A percentile compares a stretch with the other conserved stretches of the same genome.
Conservation (phyloP, 2,888 invertebrate species). For the Balanococcus diminutus region DNA sequence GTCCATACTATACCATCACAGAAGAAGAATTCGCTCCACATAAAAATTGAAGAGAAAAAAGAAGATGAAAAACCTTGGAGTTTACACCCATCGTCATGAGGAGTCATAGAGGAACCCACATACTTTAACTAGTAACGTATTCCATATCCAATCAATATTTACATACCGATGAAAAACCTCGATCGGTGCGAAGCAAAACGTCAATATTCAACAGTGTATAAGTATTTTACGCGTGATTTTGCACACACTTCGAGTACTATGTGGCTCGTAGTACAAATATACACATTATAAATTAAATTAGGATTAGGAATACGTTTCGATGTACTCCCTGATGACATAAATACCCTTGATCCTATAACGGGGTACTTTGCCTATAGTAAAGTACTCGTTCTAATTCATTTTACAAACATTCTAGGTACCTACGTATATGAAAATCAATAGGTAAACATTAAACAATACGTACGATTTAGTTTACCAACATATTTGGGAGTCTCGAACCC, state of each 20-base stretch:
- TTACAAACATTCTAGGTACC: background rate
- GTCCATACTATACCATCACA: no score
- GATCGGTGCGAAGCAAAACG: background rate
- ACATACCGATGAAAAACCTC: background rate
- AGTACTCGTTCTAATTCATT: background rate
- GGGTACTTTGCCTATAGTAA: background rate
- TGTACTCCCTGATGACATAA: background rate
- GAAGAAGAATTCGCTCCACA: no score
- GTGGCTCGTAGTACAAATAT: background rate
- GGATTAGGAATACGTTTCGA: background rate
- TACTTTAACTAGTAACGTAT: background rate
- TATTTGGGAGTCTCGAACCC: background rate
- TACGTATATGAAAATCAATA: background rate
- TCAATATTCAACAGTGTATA: background rate
- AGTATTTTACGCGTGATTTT: background rate
- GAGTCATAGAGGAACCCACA: background rate
- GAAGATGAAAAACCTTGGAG: background rate
- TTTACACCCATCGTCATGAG: background rate
- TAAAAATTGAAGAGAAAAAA: no score
- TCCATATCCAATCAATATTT: background rate
- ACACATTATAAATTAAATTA: background rate
- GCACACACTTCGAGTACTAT: background rate
- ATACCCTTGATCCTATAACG: background rate
- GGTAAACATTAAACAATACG: background rate
- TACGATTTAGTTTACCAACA: background rate